Evolutionary conservation across 2,113 vertebrate species (phyloP).

Genomic region (Elephas maximus): DNA sequence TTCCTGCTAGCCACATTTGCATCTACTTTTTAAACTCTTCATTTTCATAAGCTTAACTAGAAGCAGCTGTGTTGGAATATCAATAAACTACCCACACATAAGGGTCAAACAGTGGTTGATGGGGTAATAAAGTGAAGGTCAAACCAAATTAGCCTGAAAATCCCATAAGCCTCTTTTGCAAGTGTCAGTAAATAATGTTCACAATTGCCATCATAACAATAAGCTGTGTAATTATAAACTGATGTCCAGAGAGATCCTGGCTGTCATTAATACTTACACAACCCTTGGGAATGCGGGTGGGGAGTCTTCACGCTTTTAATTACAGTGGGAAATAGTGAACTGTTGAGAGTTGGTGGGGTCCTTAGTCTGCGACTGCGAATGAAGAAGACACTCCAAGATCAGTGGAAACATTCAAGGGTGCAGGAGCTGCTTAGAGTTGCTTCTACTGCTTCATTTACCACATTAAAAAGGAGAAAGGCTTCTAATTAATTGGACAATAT

Average conservation of each 20-base stretch:
- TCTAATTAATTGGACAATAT: background rate
- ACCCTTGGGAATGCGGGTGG: background rate
- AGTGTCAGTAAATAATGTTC: constrained; percentile 72
- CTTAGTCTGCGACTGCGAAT: background rate
- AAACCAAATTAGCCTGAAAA: constrained; percentile 71
- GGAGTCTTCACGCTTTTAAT: constrained; percentile 7
- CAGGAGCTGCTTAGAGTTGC: background rate
- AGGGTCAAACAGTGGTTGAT: constrained; percentile 45
- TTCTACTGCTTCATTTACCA: background rate
- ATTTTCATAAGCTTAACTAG: constrained; percentile 55
- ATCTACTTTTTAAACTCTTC: background rate
- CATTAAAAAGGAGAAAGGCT: background rate
- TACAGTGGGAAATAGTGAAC: background rate
- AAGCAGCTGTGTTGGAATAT: constrained; percentile 22
- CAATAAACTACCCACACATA: constrained; percentile 29
- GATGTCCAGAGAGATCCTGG: background rate
- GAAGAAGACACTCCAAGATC: background rate
- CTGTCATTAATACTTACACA: constrained; percentile 57
- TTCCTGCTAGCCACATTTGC: background rate
- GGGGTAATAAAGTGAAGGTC: constrained; percentile 70
- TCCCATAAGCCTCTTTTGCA: constrained; percentile 57
- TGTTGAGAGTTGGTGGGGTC: background rate
- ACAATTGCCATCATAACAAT: constrained; percentile 61
- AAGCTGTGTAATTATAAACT: constrained; percentile 40
- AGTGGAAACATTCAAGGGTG: background rate